A percentile compares a stretch with the other conserved stretches of the same genome.
phyloP scores from a whole-genome alignment of 2,113 vertebrate genomes.

The Tychaedon coryphoeus region DNA sequence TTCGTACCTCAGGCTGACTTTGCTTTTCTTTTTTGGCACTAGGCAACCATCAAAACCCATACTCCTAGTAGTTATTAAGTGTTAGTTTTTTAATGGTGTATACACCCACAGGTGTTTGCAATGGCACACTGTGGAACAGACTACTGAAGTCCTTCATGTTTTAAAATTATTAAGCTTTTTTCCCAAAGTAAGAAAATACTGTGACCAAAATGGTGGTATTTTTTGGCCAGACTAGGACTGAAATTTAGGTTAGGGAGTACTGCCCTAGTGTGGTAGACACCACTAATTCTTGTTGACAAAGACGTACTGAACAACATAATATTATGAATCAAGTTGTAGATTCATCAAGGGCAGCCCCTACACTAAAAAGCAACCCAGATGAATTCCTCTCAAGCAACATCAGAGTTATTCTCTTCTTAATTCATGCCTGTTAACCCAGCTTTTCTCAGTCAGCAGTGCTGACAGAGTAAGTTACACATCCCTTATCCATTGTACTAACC shows the following conservation, averaged over 20 bases:
- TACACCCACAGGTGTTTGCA: neutral
- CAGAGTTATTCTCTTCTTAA: neutral
- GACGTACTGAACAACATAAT: neutral
- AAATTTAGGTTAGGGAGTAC: neutral
- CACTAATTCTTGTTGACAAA: neutral
- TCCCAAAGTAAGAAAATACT: neutral
- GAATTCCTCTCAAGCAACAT: neutral
- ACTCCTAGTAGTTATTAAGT: neutral
- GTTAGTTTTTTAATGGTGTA: neutral
- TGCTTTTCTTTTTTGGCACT: neutral
- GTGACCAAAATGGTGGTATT: neutral
- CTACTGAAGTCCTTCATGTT: neutral
- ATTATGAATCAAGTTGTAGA: neutral
- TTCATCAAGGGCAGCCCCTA: neutral
- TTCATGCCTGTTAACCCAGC: neutral
- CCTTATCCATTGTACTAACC: conserved; percentile 71
- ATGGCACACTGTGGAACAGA: neutral
- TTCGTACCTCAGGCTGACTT: neutral
- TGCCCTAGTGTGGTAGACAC: neutral
- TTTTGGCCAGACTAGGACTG: neutral
- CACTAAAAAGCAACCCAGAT: neutral
- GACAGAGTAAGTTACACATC: neutral
- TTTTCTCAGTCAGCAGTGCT: neutral
- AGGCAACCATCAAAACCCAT: neutral
- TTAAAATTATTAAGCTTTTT: neutral